These are phyloP conservation scores for Eulithis prunata DNA, from an alignment of 2,888 invertebrate species.

Conservation along the genomic window DNA sequence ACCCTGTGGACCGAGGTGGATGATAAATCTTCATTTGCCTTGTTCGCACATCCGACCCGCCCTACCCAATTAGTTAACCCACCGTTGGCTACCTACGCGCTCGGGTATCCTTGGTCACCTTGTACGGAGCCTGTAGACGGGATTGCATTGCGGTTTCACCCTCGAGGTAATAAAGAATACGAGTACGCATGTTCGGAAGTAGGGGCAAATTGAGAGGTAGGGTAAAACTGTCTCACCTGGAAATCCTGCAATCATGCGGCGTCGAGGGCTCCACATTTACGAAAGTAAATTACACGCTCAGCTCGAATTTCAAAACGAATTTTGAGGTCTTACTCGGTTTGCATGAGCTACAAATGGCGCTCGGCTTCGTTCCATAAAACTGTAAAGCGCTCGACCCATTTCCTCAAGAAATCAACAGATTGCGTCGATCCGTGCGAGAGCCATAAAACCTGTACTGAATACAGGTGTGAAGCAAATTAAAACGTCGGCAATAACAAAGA, in stretches of 20 bases:
- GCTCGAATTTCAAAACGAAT: constrained; percentile 26
- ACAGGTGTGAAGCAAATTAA: constrained; percentile 53
- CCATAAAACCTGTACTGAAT: constrained; percentile 39
- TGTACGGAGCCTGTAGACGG: constrained; percentile 40
- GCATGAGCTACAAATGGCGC: constrained; percentile 11
- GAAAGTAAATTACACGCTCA: constrained; percentile 20
- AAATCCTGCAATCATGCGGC: constrained; percentile 33
- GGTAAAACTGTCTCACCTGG: constrained; percentile 26
- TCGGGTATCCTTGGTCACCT: constrained; percentile 76
- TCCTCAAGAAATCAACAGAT: constrained; percentile 31
- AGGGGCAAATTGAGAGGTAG: constrained; percentile 34
- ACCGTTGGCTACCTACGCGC: constrained; percentile 46
- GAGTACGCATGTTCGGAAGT: constrained; percentile 34
- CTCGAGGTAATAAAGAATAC: constrained; percentile 37
- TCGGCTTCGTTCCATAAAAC: constrained; percentile 21
- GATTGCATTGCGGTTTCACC: constrained; percentile 49
- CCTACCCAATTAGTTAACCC: constrained; percentile 78
- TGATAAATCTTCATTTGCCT: constrained; percentile 83
- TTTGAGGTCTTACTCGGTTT: constrained; percentile 5
- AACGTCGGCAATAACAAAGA: constrained; percentile 56
- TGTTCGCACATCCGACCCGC: constrained; percentile 78
- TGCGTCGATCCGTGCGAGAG: constrained; percentile 29
- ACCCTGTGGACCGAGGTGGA: constrained; percentile 63
- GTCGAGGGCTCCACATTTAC: constrained; percentile 14
- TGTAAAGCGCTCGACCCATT: constrained; percentile 26